Evolutionary conservation across 2,888 invertebrate species (phyloP).

Genomic region (Ctenicera cuprea): DNA sequence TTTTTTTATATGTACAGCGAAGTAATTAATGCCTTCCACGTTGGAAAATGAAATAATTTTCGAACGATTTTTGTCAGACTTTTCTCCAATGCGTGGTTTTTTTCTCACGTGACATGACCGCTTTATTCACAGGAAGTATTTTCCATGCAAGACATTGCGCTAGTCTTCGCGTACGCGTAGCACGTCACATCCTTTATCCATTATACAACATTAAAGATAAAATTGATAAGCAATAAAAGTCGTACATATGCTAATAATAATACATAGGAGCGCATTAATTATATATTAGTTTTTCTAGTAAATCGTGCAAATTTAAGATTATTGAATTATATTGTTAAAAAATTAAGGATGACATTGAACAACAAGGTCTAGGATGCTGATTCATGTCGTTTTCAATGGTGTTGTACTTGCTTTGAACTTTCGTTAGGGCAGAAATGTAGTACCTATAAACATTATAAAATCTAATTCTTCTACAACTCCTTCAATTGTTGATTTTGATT

Average conservation of each 20-base stretch:
- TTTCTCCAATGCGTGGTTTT: background rate
- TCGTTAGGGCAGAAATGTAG: too few species aligned
- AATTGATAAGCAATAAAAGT: conserved; percentile 10
- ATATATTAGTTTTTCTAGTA: background rate
- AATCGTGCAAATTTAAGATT: background rate
- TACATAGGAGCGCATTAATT: background rate
- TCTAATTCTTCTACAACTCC: too few species aligned
- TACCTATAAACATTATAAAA: too few species aligned
- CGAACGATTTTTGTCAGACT: too few species aligned
- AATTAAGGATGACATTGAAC: background rate
- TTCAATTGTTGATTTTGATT: too few species aligned
- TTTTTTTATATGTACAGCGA: background rate
- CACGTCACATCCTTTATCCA: conserved; percentile 40
- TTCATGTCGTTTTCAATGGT: conserved; percentile 29
- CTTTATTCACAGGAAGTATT: conserved; percentile 26
- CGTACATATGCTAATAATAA: background rate
- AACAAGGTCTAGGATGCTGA: conserved; percentile 48
- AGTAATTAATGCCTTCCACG: conserved; percentile 12
- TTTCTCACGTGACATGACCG: background rate
- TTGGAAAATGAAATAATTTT: background rate
- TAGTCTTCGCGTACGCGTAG: conserved; percentile 29
- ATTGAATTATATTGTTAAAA: background rate
- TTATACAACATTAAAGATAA: conserved; percentile 13
- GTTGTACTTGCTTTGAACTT: too few species aligned
- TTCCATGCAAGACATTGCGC: conserved; percentile 18